These are phyloP conservation scores for Hetaerina americana DNA, from an alignment of 1,140 invertebrate species.

Conservation along the genomic window DNA sequence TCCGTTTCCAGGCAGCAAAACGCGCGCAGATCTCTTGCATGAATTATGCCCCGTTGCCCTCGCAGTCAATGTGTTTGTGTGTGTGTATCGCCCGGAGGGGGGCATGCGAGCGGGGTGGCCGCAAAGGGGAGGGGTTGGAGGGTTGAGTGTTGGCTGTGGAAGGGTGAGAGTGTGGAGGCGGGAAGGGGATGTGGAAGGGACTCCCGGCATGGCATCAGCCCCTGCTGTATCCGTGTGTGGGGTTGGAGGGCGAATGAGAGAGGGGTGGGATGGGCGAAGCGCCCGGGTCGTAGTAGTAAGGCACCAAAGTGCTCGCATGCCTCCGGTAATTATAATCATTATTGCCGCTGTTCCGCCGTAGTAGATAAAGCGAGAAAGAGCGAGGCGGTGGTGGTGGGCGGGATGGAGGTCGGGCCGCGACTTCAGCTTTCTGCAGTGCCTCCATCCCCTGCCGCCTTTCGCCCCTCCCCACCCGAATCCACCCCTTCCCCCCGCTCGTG, in stretches of 20 bases:
- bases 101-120: not conserved
- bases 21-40: not conserved
- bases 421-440: no score
- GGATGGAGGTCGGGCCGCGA: no score
- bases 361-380: not conserved
- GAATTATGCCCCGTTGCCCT: not conserved
- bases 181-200: no score
- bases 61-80: not conserved
- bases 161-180: not conserved
- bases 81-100: not conserved
- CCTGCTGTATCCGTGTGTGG: no score
- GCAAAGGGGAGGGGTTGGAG: not conserved
- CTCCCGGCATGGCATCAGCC: no score
- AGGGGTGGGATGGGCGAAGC: no score
- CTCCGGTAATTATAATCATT: not conserved
- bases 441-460: no score
- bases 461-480: no score
- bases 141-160: not conserved
- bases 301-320: not conserved
- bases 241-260: no score
- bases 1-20: not conserved
- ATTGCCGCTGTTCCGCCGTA: not conserved
- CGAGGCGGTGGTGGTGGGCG: not conserved
- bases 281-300: no score
- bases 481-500: no score